These are phyloP conservation scores for Trididemnum clinides DNA, from an alignment of 23 tunicate genomes.

Conservation along the genomic window DNA sequence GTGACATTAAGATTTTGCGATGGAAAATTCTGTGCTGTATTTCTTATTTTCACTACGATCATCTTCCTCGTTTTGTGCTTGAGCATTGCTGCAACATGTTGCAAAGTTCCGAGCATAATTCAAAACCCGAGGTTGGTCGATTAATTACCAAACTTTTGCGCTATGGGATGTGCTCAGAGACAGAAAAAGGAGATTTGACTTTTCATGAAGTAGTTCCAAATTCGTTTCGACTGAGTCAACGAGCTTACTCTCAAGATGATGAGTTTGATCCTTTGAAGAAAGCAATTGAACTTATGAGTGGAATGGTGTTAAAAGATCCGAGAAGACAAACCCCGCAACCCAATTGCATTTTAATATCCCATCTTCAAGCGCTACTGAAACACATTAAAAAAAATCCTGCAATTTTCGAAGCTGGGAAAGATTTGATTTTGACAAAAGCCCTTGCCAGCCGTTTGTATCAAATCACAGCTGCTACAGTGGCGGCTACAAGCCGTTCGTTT, in stretches of 20 bases:
- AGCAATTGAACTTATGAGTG: slow-evolving; percentile 30
- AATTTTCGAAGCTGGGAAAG: not conserved
- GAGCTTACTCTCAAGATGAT: not conserved
- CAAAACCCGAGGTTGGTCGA: not conserved
- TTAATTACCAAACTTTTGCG: slow-evolving; percentile 21
- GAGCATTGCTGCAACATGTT: slow-evolving; percentile 27
- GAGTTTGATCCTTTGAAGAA: not conserved
- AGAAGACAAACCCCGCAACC: slow-evolving; percentile 1
- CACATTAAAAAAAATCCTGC: not conserved
- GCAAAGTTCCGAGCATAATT: not conserved
- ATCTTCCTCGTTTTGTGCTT: slow-evolving; percentile 24
- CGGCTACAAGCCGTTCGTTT: not conserved
- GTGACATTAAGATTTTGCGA: not conserved
- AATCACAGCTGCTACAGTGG: slow-evolving; percentile 29
- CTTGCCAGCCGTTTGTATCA: slow-evolving; percentile 35
- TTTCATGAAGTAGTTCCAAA: slow-evolving; percentile 52
- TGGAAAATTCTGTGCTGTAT: slow-evolving; percentile 58
- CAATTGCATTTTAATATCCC: slow-evolving; percentile 16
- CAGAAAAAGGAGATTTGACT: slow-evolving; percentile 4
- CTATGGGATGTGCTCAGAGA: slow-evolving; percentile 16
- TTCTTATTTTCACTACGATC: slow-evolving; percentile 48
- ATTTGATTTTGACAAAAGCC: not conserved
- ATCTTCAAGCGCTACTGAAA: slow-evolving; percentile 20
- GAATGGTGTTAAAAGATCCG: slow-evolving; percentile 50
- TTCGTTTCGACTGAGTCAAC: slow-evolving; percentile 23